These are phyloP conservation scores for Gambelia wislizenii DNA, from an alignment of 2,797 vertebrate species.

Conservation along the genomic window DNA sequence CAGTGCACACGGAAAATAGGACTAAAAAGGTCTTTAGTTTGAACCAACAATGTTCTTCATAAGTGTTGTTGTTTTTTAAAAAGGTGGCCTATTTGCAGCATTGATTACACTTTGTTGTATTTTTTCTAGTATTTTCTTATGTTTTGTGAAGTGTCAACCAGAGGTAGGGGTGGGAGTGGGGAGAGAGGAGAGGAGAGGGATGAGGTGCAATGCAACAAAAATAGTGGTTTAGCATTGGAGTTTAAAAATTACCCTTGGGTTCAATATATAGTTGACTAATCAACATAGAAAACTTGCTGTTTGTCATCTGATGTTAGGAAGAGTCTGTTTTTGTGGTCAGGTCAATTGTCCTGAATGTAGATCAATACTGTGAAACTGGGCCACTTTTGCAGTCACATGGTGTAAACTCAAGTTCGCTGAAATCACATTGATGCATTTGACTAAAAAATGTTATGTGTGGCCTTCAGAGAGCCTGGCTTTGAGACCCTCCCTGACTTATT, in stretches of 20 bases:
- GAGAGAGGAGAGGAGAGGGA: not conserved
- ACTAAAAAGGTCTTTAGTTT: too few relatives aligned
- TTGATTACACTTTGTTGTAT: not conserved
- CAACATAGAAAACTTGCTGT: not conserved
- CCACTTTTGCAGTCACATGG: not conserved
- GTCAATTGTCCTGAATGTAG: not conserved
- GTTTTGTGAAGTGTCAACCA: not conserved
- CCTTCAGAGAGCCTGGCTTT: not conserved
- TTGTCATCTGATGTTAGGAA: not conserved
- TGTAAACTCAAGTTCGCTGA: not conserved
- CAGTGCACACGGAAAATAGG: too few relatives aligned
- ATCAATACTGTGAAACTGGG: not conserved
- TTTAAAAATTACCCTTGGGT: not conserved
- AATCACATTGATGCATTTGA: not conserved
- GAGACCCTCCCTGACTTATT: slow-evolving; percentile 2
- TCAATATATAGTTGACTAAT: not conserved
- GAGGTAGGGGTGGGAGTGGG: not conserved
- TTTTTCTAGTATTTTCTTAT: not conserved
- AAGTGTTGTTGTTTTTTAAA: too few relatives aligned
- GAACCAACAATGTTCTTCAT: too few relatives aligned
- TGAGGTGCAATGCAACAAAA: not conserved
- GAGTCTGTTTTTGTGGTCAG: not conserved
- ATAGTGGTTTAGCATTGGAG: not conserved
- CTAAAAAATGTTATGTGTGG: not conserved
- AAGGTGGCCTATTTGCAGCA: not conserved